Conservation (phyloP, 2,888 invertebrate species). For the Torymus auratus region DNA sequence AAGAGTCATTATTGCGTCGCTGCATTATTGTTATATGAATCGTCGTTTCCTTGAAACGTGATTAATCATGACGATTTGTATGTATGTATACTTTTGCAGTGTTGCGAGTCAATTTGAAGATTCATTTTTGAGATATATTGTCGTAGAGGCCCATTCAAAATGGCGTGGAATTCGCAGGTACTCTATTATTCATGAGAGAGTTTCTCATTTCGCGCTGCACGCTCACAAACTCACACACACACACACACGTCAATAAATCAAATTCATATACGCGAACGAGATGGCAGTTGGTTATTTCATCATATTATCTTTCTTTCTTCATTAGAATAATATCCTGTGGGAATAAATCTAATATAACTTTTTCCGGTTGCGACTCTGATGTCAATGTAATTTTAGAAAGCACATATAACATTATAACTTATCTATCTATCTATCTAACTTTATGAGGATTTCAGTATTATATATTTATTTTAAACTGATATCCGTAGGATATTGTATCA, state of each 20-base stretch:
- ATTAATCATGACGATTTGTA: neutral
- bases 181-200: slow-evolving; percentile 34
- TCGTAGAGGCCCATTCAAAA: neutral
- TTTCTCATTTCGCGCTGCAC: slow-evolving; percentile 28
- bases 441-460: too few relatives aligned
- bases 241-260: slow-evolving; percentile 46
- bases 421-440: too few relatives aligned
- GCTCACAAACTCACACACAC: too few relatives aligned
- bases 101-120: slow-evolving; percentile 12
- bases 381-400: neutral
- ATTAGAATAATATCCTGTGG: neutral
- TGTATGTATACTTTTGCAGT: neutral
- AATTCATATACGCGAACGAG: slow-evolving; percentile 2
- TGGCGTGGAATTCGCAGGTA: neutral
- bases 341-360: slow-evolving; percentile 13
- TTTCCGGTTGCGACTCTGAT: neutral
- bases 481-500: neutral
- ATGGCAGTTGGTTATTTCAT: slow-evolving; percentile 27
- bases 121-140: slow-evolving; percentile 15
- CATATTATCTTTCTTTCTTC: slow-evolving; percentile 26
- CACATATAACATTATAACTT: neutral
- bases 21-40: too few relatives aligned
- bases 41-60: neutral
- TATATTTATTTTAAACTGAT: too few relatives aligned
- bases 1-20: too few relatives aligned